These are phyloP conservation scores for Clusia tigrina DNA, from an alignment of 2,888 invertebrate genomes.

Conservation along the genomic window DNA sequence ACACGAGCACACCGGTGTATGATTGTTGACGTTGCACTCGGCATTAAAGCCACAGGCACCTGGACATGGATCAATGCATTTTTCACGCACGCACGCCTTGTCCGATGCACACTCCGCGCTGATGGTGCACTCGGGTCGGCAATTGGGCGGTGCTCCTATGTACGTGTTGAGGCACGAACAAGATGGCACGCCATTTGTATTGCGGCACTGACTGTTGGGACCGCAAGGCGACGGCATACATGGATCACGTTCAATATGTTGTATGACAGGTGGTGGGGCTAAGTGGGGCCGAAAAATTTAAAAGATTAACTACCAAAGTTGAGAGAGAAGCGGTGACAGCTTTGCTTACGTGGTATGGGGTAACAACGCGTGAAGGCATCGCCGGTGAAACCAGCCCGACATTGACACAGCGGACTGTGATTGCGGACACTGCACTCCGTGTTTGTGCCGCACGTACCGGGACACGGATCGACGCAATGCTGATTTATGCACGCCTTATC, in stretches of 20 bases:
- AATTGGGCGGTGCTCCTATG: conserved; percentile 75
- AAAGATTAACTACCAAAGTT: conserved; percentile 1
- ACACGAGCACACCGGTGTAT: conserved; percentile 74
- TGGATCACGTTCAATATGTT: conserved; percentile 66
- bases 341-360: conserved; percentile 64
- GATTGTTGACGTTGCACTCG: conserved; percentile 71
- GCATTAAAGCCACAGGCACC: conserved; percentile 74
- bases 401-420: conserved; percentile 81
- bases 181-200: conserved; percentile 69
- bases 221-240: conserved; percentile 75
- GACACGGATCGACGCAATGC: conserved; percentile 74
- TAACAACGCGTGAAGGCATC: conserved; percentile 77
- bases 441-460: conserved; percentile 70
- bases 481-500: conserved; percentile 73
- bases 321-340: conserved; percentile 3
- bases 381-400: conserved; percentile 74
- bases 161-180: conserved; percentile 73
- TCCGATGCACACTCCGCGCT: conserved; percentile 75
- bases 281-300: conserved; percentile 10
- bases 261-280: conserved; percentile 50
- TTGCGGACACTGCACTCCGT: conserved; percentile 78
- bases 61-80: conserved; percentile 75
- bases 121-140: conserved; percentile 75
- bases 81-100: conserved; percentile 74
- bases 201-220: conserved; percentile 69